Conservation (phyloP, 2,113 vertebrate species). For the Oxygymnocypris stewartii region DNA sequence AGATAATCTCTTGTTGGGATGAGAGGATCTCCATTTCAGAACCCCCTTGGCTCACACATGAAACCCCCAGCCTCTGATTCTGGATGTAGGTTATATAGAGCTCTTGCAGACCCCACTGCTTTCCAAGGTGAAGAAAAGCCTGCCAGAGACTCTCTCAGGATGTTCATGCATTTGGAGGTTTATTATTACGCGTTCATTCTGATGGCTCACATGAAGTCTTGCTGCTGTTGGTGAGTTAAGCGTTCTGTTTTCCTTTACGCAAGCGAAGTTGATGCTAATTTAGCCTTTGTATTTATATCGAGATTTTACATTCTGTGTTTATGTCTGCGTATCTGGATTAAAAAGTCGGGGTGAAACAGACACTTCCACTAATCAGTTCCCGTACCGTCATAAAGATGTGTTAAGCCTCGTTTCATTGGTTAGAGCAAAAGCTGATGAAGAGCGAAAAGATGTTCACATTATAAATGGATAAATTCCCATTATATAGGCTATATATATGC, state of each 20-base stretch:
- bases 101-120: slow-evolving; percentile 65
- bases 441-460: not conserved
- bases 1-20: slow-evolving; percentile 99
- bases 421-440: not conserved
- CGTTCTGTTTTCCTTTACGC: not conserved
- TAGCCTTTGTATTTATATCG: not conserved
- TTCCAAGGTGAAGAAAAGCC: slow-evolving; percentile 56
- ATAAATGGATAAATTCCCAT: not conserved
- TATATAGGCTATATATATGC: not conserved
- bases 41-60: slow-evolving; percentile 83
- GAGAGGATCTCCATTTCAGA: slow-evolving; percentile 98
- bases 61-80: slow-evolving; percentile 80
- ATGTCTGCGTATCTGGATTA: not conserved
- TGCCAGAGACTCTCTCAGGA: slow-evolving; percentile 72
- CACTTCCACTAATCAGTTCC: not conserved
- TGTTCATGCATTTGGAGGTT: slow-evolving; percentile 87
- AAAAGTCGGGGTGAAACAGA: not conserved
- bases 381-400: not conserved
- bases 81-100: slow-evolving; percentile 67
- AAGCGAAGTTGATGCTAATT: not conserved
- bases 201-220: slow-evolving; percentile 84
- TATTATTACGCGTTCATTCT: slow-evolving; percentile 86
- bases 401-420: not conserved
- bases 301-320: not conserved
- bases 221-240: slow-evolving; percentile 89